A percentile compares a stretch with the other conserved stretches of the same genome.
Conservation (phyloP, 1,140 invertebrate species). For the Linepithema humile region DNA sequence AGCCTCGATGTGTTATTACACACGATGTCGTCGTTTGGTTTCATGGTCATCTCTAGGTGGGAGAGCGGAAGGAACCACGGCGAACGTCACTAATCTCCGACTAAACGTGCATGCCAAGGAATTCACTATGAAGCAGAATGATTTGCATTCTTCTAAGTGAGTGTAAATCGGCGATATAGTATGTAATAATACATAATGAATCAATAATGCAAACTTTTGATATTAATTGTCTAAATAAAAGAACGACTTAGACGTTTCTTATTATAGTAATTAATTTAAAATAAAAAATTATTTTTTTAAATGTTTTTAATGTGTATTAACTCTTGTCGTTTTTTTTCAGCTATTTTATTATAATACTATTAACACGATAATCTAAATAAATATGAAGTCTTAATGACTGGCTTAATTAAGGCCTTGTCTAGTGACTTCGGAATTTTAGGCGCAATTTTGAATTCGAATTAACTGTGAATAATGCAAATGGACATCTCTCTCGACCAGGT, state of each 20-base stretch:
- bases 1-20: background rate
- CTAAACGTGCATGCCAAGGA: conserved; percentile 94
- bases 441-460: background rate
- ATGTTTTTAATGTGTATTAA: too few species aligned
- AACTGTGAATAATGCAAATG: background rate
- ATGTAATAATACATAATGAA: too few species aligned
- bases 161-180: conserved; percentile 61
- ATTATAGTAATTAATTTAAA: background rate
- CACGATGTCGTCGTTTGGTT: conserved; percentile 7
- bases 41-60: conserved; percentile 72
- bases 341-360: background rate
- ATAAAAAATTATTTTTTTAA: background rate
- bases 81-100: conserved; percentile 82
- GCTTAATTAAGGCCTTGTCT: background rate
- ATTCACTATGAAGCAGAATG: conserved; percentile 91
- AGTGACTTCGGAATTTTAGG: background rate
- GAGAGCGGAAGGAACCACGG: conserved; percentile 79
- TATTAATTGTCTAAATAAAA: background rate
- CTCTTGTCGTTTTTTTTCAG: background rate
- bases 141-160: conserved; percentile 86
- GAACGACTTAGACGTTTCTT: background rate
- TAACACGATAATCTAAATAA: background rate
- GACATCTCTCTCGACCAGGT: conserved; percentile 77
- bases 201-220: too few species aligned
- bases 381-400: background rate